Evolutionary conservation across 2,888 invertebrate species (phyloP).

Genomic region (Mesorhabditis belari): DNA sequence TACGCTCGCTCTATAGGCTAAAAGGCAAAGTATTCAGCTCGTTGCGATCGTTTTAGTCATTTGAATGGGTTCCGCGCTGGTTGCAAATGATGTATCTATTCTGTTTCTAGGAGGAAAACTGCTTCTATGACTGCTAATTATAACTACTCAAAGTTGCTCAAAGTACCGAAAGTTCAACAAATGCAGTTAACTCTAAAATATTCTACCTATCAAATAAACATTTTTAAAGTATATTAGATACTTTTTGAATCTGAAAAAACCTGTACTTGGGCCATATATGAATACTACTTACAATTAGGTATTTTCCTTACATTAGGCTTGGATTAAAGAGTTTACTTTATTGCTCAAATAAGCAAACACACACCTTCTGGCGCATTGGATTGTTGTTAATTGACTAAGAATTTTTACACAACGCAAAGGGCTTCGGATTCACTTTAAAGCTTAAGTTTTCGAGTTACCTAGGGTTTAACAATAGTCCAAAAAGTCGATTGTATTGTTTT

Average conservation of each 20-base stretch:
- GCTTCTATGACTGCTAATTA: too few species aligned
- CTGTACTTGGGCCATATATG: constrained; percentile 84
- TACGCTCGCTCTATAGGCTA: too few species aligned
- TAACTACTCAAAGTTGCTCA: too few species aligned
- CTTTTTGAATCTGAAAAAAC: constrained; percentile 86
- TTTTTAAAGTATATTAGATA: constrained; percentile 51
- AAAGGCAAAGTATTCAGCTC: too few species aligned
- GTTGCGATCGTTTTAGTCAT: too few species aligned
- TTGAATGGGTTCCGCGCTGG: too few species aligned
- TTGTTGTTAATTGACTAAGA: constrained; percentile 76
- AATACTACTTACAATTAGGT: not conserved
- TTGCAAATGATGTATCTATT: too few species aligned
- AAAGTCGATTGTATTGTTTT: not conserved
- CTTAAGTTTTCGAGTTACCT: constrained; percentile 54
- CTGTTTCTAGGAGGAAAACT: too few species aligned
- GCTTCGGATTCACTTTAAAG: constrained; percentile 86
- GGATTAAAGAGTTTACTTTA: too few species aligned
- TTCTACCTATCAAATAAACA: constrained; percentile 60
- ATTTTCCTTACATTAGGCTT: constrained; percentile 60
- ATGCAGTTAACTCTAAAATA: too few species aligned
- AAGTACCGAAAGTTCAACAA: too few species aligned
- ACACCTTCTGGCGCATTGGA: constrained; percentile 92
- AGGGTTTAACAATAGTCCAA: not conserved
- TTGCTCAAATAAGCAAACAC: too few species aligned
- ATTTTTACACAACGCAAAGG: constrained; percentile 72